These are phyloP conservation scores for Anableps anableps DNA, from an alignment of 2,797 vertebrate genomes.

Conservation along the genomic window DNA sequence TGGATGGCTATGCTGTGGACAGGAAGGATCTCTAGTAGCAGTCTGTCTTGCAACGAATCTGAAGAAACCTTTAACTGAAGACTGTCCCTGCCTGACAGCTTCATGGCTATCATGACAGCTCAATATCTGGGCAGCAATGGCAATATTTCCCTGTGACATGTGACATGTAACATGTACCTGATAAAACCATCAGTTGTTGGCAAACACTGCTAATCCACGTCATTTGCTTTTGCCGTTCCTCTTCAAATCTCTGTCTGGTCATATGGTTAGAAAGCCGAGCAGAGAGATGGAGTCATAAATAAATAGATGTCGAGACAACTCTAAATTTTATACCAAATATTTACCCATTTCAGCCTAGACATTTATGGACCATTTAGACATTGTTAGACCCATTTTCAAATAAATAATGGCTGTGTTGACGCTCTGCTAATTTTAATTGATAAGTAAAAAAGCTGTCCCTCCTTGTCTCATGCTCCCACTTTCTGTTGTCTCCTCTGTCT, in stretches of 20 bases:
- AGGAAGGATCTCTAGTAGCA: no score
- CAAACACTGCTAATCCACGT: neutral
- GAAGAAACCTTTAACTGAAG: no score
- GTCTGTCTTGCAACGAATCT: no score
- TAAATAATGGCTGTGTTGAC: no score
- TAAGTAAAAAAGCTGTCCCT: slow-evolving; percentile 58
- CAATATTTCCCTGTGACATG: no score
- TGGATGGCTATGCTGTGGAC: no score
- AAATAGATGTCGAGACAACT: neutral
- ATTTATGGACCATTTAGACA: slow-evolving; percentile 34
- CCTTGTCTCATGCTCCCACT: slow-evolving; percentile 20
- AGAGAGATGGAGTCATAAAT: neutral
- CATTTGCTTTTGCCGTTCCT: neutral
- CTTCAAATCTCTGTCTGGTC: neutral
- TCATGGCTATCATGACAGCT: neutral
- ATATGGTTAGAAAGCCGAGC: neutral
- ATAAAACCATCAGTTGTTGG: neutral
- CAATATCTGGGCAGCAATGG: no score
- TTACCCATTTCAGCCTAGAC: slow-evolving; percentile 42
- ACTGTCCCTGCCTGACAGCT: no score
- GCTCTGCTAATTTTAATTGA: slow-evolving; percentile 25
- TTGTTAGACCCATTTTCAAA: neutral
- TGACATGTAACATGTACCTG: no score
- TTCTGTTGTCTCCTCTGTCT: slow-evolving; percentile 15
- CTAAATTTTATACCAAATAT: neutral